Evolutionary conservation across 2,113 vertebrate species (phyloP), one percentile per base, ranked within the genome.

Genomic region (Vireo altiloquus): DNA sequence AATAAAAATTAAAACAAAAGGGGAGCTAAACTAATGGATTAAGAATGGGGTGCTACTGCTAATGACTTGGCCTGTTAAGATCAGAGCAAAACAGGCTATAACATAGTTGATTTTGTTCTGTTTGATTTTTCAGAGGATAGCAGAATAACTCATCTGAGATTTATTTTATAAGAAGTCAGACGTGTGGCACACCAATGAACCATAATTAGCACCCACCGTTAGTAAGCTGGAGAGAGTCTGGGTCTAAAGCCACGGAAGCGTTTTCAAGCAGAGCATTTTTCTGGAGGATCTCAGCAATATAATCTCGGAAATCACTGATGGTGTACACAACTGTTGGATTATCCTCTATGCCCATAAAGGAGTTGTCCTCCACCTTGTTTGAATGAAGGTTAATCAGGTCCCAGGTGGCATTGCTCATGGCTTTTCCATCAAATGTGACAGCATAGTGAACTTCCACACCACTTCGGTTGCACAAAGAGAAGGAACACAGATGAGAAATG

Each of bases 301-400:
- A 95, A 83, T 97, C 97, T 87, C 96, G 98, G 95, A 99, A 98
- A 96, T 99, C 98, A 47, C 94, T 97, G 92, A 98, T 93, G 72
- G 98, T 98, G 96, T 99, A 98, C 82, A 98, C 98, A 85, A 94
- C 94, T 2, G 98, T 99, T 65, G 98, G 98, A 13, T 96, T 98
- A 96, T 98, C 98, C 61, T 98, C 97, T 78, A 98, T 81, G 89
- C 97, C 97, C 47, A 94, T 96, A 50, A 98, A 97, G 85, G 98
- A 98, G 10, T 98, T 98, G 92, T 97, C 98, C 92, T 99, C 99
- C 95, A 99, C 98, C 95, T 97, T 98, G 95, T 99, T 99, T 31
- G 98, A 98, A 86, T 99, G 98, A 87, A 99, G 97, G 83, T 98
- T 99, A 79, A 99, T 98, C 91, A 99, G 97, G 96, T 99, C 98